phyloP scores from a whole-genome alignment of 2,113 vertebrate genomes.

The Meles meles region DNA sequence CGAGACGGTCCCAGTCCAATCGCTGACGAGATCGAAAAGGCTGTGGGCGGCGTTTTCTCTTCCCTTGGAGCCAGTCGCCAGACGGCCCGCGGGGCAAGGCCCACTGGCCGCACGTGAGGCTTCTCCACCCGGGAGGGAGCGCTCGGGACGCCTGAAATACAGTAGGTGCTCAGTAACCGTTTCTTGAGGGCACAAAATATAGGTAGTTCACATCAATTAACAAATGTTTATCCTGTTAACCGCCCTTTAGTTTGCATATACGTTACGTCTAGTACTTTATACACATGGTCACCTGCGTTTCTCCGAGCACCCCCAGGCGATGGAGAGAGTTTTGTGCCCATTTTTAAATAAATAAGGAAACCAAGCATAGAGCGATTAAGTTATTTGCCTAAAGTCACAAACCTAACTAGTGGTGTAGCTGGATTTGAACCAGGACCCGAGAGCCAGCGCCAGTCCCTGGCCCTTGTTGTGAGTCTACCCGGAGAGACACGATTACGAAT shows the following conservation, averaged over 20 bases:
- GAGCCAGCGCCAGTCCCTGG: not conserved
- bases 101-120: not conserved
- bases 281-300: not conserved
- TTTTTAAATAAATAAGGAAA: constrained; percentile 16
- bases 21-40: not conserved
- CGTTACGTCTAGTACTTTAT: not conserved
- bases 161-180: not conserved
- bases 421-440: not conserved
- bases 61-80: not conserved
- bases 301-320: not conserved
- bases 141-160: fast-evolving
- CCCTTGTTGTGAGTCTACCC: not conserved
- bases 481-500: not conserved
- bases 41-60: constrained; percentile 15
- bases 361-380: not conserved
- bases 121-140: fast-evolving
- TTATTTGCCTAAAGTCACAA: not conserved
- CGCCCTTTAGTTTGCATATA: not conserved
- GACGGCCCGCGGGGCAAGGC: constrained; percentile 9
- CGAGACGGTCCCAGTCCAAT: not conserved
- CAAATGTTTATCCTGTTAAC: not conserved
- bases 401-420: not conserved
- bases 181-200: not conserved
- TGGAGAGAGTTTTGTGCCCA: not conserved
- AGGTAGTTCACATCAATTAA: not conserved